These are phyloP conservation scores for Drosophila algonquin DNA, from an alignment of 2,888 invertebrate species.

Conservation along the genomic window DNA sequence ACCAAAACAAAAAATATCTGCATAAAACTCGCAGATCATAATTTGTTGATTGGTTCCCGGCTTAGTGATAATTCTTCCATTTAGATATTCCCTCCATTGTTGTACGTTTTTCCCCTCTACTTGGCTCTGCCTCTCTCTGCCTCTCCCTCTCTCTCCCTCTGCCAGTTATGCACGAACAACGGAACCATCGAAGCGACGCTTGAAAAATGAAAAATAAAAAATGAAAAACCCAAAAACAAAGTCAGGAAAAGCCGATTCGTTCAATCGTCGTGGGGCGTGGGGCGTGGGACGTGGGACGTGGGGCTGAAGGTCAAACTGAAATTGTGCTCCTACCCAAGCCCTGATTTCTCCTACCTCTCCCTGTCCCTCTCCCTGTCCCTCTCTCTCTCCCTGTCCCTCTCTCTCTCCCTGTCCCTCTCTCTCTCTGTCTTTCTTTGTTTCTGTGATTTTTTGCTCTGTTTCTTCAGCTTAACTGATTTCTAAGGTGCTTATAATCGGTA, in stretches of 20 bases:
- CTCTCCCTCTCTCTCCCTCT: too few relatives aligned
- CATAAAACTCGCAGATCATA: neutral
- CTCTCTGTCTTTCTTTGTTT: neutral
- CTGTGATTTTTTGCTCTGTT: neutral
- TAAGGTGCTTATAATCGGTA: conserved; percentile 55
- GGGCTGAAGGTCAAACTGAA: conserved; percentile 5
- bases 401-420: neutral
- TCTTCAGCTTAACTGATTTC: conserved; percentile 55
- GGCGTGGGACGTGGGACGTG: neutral
- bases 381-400: neutral
- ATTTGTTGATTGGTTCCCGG: neutral
- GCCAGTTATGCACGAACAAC: neutral
- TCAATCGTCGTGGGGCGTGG: neutral
- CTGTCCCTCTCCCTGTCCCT: neutral
- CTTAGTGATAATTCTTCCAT: too few relatives aligned
- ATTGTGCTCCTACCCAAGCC: neutral
- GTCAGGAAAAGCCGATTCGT: neutral
- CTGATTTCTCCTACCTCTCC: neutral
- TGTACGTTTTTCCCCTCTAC: too few relatives aligned
- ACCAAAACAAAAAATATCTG: neutral
- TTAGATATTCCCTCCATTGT: too few relatives aligned
- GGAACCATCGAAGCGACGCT: neutral
- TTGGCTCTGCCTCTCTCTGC: neutral
- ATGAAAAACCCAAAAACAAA: neutral
- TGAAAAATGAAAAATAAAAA: neutral